Base-by-base conservation (phyloP, 2,797 vertebrate genomes). In the Pygocentrus nattereri region DNA sequence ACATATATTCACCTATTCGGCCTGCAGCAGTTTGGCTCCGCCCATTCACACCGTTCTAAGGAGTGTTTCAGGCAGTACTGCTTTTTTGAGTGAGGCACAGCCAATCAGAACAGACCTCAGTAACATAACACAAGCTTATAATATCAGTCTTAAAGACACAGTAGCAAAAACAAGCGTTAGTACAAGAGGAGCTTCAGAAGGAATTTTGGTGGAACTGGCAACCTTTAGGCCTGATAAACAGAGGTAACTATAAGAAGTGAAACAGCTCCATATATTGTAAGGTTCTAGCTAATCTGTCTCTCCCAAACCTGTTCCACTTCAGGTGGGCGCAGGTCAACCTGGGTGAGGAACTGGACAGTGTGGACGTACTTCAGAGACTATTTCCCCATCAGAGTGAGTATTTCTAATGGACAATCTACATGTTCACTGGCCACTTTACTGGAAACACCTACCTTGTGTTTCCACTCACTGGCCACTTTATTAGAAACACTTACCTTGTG, bases 361-460 rank as follows among this genome's bases (percentile, higher is more conserved):
- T 99, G 98, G 98, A 94, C 94, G 0, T 99, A 99, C 89, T 99
- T 98, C 89, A 92, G 97, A 88, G 98, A 99, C 90, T 99, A 98
- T 90, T 99, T 99, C 83, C 98, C 98, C 30, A 90, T 99, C 88
- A 94, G 96, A 92, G 98, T 99, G 91, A 89, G 95, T 92, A 8
- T 67, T 27, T 73, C 56, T 5, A 58, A 52, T 18, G 64, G 15
- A 3, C 25, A 30, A n/a, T 23, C 18, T 0, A 16, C 12, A 52
- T 11, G 6, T 27, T 62, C 23, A 61, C 23, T 27, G 23, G 58
- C 58, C 61, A 62, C 61, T 62, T 62, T 62, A 62, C 62, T 31
- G 62, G 61, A 62, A 62, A 62, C 58, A 25, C 58, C 10, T 2
- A 12, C n/a, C n/a, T 23, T 58, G 2, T 18, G 3, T 2, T 5